Percentiles rank a stretch among this genome's conserved stretches.
phyloP scores from a whole-genome alignment of 2,113 vertebrate genomes.

The Siphamia tubifer region DNA sequence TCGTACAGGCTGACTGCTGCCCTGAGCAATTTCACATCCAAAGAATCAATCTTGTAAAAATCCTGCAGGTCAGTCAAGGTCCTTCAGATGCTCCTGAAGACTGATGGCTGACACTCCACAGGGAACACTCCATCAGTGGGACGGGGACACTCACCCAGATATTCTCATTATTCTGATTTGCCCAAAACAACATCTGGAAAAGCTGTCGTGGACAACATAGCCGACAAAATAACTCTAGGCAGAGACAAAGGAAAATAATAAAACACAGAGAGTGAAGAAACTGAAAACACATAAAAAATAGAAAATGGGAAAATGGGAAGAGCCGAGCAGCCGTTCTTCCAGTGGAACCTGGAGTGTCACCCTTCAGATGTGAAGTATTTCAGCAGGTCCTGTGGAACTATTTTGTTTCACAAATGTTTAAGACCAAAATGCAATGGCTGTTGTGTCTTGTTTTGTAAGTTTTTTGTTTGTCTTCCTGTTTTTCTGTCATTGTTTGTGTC shows the following conservation, averaged over 20 bases:
- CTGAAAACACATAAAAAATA: constrained; percentile 1
- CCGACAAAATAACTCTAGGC: background rate
- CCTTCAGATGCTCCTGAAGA: constrained; percentile 46
- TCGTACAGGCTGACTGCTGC: constrained; percentile 7
- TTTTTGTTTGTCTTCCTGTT: too few relatives aligned
- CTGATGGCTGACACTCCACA: constrained; percentile 33
- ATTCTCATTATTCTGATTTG: constrained; percentile 30
- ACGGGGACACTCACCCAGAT: background rate
- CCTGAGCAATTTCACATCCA: constrained; percentile 38
- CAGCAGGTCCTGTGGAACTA: too few relatives aligned
- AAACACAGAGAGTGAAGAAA: background rate
- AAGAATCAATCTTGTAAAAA: constrained; percentile 58
- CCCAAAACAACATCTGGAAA: constrained; percentile 18
- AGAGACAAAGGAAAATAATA: constrained; percentile 10
- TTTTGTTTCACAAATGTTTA: too few relatives aligned
- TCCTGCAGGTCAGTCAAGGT: constrained; percentile 43
- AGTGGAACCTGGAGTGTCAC: too few relatives aligned
- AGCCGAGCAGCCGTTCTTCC: too few relatives aligned
- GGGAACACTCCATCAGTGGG: constrained; percentile 37
- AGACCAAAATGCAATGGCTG: too few relatives aligned
- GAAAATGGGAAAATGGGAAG: too few relatives aligned
- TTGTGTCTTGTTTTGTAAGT: too few relatives aligned
- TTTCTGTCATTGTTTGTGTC: too few relatives aligned
- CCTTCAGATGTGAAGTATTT: too few relatives aligned
- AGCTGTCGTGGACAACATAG: background rate